These are phyloP conservation scores for Meteorus sp. DNA, from an alignment of 1,140 invertebrate species.

Conservation along the genomic window DNA sequence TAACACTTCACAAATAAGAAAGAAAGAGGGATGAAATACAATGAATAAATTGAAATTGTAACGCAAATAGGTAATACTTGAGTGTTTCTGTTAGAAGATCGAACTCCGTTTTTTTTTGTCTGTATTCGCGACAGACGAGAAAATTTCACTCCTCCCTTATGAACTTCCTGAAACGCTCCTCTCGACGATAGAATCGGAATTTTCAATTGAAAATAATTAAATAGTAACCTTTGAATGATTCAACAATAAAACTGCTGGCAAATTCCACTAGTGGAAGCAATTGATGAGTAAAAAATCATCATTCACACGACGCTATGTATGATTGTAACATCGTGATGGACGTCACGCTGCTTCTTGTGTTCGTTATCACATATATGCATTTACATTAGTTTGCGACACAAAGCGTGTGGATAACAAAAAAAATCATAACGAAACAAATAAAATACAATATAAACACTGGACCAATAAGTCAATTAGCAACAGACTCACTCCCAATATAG, in stretches of 20 bases:
- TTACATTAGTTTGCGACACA: constrained; percentile 46
- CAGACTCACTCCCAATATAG: constrained; percentile 55
- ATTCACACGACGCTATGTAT: neutral
- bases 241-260: neutral
- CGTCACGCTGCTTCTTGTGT: too few species aligned
- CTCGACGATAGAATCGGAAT: neutral
- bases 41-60: constrained; percentile 49
- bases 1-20: constrained; percentile 54
- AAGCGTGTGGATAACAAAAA: constrained; percentile 47
- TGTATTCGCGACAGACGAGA: too few species aligned
- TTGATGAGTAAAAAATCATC: too few species aligned
- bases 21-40: constrained; percentile 57
- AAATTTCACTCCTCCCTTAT: too few species aligned
- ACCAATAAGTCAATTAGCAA: constrained; percentile 52
- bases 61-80: too few species aligned
- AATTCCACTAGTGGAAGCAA: neutral
- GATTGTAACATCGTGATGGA: neutral
- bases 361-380: neutral
- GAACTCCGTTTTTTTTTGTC: constrained; percentile 2
- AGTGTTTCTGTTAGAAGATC: constrained; percentile 1
- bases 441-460: constrained; percentile 61
- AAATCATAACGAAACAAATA: constrained; percentile 60
- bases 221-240: neutral
- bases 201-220: neutral
- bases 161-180: neutral